Base-by-base conservation (phyloP, 2,113 vertebrate genomes). In the Psammodynastes pulverulentus region DNA sequence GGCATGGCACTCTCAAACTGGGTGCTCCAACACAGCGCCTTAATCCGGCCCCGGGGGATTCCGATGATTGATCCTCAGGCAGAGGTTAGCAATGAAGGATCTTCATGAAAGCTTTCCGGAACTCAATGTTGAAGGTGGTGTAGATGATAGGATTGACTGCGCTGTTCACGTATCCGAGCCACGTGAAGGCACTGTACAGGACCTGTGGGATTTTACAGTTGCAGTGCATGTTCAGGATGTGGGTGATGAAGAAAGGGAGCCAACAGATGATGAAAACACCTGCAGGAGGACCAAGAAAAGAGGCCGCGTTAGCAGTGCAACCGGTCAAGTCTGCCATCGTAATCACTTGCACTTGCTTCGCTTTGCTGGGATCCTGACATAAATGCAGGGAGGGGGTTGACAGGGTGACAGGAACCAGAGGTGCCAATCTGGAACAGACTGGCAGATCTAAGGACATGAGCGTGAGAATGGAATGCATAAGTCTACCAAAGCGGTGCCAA, bases 221-320 rank as follows among this genome's bases (percentile, higher is more conserved):
- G 97, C 99, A 99, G 97, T 99, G 99, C 95, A 98, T 99, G 97
- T 99, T 99, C 95, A 99, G 96, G 97, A 99, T 99, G 96, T 99
- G 99, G 6, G 99, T 99, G 96, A 99, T 99, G 98, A 99, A 99
- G 97, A 99, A 99, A 0, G 99, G 99, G 94, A 99, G 98, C 99
- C 99, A 99, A 97, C 99, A 99, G 95, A 99, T 98, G 97, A 99
- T 99, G 97, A 99, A 99, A 89, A 99, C 99, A 96, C 99, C 99
- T 99, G 95, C 46, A 94, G 94, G 91, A 49, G 95, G 88, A 97
- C 49, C 26, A 43, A 39, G 79, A 5, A 43, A 51, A 96, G 88
- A 96, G 93, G 39, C 51, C 21, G 7, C 26, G 4, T 8, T 90
- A 87, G 84, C 88, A 43, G 24, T 86, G 86, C 91, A 93, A n/a